Evolutionary conservation across 92 coral and sea anemone genomes (phyloP).

Genomic region (Palythoa grandis): DNA sequence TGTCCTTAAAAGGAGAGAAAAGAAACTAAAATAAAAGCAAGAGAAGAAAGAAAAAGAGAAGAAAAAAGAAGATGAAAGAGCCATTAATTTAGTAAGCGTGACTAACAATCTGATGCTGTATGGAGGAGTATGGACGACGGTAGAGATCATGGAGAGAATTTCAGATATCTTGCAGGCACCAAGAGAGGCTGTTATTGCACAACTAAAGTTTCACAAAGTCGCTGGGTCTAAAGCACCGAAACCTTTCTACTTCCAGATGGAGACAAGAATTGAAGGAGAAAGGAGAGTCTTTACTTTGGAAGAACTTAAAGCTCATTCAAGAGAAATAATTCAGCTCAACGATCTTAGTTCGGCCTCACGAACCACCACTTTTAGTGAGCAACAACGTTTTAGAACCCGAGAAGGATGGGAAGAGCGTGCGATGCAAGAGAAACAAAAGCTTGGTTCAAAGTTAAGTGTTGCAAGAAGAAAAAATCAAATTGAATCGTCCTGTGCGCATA

Average conservation of each 20-base stretch:
- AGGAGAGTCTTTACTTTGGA: background rate
- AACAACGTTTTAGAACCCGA: background rate
- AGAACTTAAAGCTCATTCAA: background rate
- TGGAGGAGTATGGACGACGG: too few species aligned
- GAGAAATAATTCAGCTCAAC: background rate
- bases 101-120: too few species aligned
- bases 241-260: background rate
- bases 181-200: constrained; percentile 1
- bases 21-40: background rate
- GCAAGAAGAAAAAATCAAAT: background rate
- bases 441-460: background rate
- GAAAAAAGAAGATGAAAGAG: too few species aligned
- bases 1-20: background rate
- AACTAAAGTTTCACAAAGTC: background rate
- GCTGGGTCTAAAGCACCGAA: constrained; percentile 1
- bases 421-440: background rate
- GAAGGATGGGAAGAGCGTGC: background rate
- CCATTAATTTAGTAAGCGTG: too few species aligned
- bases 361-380: background rate
- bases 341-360: background rate
- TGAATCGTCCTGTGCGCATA: background rate
- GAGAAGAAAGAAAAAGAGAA: background rate
- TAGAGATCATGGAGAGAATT: background rate
- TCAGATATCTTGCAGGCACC: background rate
- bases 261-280: background rate